Percentiles rank a stretch among this genome's conserved stretches.
These are phyloP conservation scores for Drosophila anomalata DNA, from an alignment of 2,888 invertebrate genomes.

Conservation along the genomic window DNA sequence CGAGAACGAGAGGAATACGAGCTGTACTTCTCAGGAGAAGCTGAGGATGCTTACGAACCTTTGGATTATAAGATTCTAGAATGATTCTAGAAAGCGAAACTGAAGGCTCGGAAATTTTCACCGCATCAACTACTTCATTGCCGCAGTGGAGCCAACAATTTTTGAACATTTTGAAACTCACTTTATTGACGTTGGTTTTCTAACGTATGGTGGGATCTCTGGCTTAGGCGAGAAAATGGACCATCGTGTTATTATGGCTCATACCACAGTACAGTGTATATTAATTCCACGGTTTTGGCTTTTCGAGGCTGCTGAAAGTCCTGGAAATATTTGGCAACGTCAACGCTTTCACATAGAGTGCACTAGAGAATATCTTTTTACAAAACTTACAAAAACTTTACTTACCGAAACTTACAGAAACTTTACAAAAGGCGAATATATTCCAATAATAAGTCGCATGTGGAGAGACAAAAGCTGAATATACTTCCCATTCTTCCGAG, in stretches of 20 bases:
- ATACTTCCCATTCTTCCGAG: background rate
- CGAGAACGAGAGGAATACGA: slow-evolving; percentile 18
- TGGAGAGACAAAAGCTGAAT: slow-evolving; percentile 66
- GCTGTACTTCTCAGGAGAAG: slow-evolving; percentile 5
- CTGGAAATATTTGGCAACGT: too few relatives aligned
- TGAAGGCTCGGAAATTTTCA: slow-evolving; percentile 23
- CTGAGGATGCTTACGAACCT: background rate
- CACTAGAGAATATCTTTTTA: too few relatives aligned
- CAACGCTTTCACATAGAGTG: too few relatives aligned
- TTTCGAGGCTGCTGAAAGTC: too few relatives aligned
- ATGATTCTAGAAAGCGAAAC: slow-evolving; percentile 2
- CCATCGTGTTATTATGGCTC: slow-evolving; percentile 88
- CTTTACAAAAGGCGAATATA: slow-evolving; percentile 78
- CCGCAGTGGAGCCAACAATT: background rate
- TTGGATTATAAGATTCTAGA: background rate
- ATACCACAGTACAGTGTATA: slow-evolving; percentile 87
- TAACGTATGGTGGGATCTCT: slow-evolving; percentile 84
- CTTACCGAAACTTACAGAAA: too few relatives aligned
- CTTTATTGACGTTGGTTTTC: slow-evolving; percentile 82
- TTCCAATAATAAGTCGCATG: slow-evolving; percentile 82
- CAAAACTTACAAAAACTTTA: too few relatives aligned
- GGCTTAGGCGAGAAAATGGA: slow-evolving; percentile 89
- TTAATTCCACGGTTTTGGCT: slow-evolving; percentile 90
- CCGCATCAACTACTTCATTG: slow-evolving; percentile 4
- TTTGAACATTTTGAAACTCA: slow-evolving; percentile 62